phyloP scores from a whole-genome alignment of 1,140 invertebrate species.

The Penaeus vannamei region DNA sequence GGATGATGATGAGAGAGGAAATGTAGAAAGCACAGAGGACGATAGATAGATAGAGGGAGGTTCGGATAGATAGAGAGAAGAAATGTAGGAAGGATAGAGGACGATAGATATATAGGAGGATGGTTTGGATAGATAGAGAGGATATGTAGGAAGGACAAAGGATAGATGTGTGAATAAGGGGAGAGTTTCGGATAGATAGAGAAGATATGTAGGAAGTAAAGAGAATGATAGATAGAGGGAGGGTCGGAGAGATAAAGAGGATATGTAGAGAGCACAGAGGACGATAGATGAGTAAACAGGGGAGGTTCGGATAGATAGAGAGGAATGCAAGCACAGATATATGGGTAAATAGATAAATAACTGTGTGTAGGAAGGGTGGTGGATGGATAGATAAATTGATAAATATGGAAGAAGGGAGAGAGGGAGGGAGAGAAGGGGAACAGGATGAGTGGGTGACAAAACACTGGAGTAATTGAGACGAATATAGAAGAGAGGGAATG shows the following conservation, averaged over 20 bases:
- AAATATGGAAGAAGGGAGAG: background rate
- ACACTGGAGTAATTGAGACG: background rate
- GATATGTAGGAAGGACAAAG: background rate
- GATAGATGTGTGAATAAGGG: background rate
- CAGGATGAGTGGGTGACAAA: conserved; percentile 8
- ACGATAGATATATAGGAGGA: background rate
- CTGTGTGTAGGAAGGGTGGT: background rate
- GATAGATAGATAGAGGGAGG: background rate
- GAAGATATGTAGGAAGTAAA: background rate
- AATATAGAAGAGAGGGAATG: background rate
- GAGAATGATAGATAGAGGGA: background rate
- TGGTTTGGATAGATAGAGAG: background rate
- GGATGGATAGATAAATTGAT: too few species aligned
- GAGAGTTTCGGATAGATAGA: background rate
- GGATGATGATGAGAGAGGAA: background rate
- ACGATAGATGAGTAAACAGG: background rate
- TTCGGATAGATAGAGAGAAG: background rate
- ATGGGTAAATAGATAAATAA: background rate
- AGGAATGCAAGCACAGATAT: background rate
- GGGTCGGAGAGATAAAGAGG: background rate
- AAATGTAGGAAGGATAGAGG: background rate
- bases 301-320: background rate
- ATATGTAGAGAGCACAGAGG: too few species aligned
- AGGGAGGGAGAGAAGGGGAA: conserved; percentile 19
- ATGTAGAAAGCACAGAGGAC: background rate